Conservation (phyloP, 2,797 vertebrate genomes). For the Hypotaenidia philippensis region DNA sequence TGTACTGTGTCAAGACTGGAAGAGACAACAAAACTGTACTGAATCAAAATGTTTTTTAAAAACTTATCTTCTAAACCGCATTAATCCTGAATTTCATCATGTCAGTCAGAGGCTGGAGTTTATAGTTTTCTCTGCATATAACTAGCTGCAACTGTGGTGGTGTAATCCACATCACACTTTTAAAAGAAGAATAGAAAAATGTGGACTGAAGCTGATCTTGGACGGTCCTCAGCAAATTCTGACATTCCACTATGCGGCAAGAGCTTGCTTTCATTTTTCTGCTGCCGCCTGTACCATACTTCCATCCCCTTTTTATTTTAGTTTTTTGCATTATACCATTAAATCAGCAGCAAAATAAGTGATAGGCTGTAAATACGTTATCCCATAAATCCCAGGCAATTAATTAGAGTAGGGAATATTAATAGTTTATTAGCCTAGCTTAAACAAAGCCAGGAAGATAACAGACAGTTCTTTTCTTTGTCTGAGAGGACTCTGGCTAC, state of each 20-base stretch:
- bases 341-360: not conserved
- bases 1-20: not conserved
- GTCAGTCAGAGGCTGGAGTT: not conserved
- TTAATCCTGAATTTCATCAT: not conserved
- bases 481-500: not conserved
- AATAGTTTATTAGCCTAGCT: not conserved
- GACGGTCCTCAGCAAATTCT: not conserved
- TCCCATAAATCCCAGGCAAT: not conserved
- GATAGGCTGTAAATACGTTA: not conserved
- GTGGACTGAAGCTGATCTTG: not conserved
- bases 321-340: not conserved
- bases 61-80: rapidly evolving
- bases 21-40: not conserved
- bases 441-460: not conserved
- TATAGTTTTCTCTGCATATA: not conserved
- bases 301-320: not conserved
- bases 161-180: not conserved
- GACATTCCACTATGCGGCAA: not conserved
- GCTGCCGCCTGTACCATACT: not conserved
- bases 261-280: not conserved
- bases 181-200: not conserved
- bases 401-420: not conserved
- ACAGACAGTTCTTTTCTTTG: not conserved
- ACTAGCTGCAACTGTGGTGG: not conserved
- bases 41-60: not conserved